phyloP scores from a whole-genome alignment of 2,888 invertebrate species.

The Orthonevra nobilis region DNA sequence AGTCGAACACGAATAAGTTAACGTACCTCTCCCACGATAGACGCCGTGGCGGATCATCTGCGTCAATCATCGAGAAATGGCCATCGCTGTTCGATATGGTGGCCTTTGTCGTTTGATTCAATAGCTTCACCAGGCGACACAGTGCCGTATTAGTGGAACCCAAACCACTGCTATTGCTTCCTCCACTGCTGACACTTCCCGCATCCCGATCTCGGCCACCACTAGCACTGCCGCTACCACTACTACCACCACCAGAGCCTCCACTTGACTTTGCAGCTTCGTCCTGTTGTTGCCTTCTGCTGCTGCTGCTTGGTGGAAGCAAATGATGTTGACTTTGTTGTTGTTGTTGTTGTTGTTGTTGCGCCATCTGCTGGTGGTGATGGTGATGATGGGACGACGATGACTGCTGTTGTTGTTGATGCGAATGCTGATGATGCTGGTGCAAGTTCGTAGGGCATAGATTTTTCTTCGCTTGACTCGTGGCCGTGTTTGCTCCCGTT shows the following conservation, averaged over 20 bases:
- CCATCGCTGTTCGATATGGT: conserved; percentile 68
- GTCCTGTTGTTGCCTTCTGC: conserved; percentile 62
- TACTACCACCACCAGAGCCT: conserved; percentile 65
- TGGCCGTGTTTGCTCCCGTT: conserved; percentile 61
- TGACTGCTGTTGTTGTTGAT: conserved; percentile 50
- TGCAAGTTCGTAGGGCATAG: conserved; percentile 61
- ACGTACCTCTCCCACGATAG: conserved; percentile 83
- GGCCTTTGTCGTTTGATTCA: conserved; percentile 81
- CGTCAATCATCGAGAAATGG: conserved; percentile 77
- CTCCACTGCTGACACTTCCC: conserved; percentile 72
- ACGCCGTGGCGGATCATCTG: conserved; percentile 81
- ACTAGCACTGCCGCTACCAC: conserved; percentile 49
- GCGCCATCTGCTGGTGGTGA: conserved; percentile 43
- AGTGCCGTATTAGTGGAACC: conserved; percentile 78
- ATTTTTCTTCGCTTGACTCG: conserved; percentile 63
- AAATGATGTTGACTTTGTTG: conserved; percentile 65
- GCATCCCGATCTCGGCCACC: conserved; percentile 70
- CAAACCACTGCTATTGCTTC: conserved; percentile 65
- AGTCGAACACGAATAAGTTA: conserved; percentile 54
- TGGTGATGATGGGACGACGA: conserved; percentile 51
- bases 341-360: conserved; percentile 64
- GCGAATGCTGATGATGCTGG: conserved; percentile 66
- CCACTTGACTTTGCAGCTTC: conserved; percentile 54
- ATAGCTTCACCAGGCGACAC: conserved; percentile 82
- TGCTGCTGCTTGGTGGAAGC: conserved; percentile 25